Evolutionary conservation across 1,140 invertebrate genomes (phyloP), one percentile per base, ranked within the genome.

Genomic region (Aricia agestis): DNA sequence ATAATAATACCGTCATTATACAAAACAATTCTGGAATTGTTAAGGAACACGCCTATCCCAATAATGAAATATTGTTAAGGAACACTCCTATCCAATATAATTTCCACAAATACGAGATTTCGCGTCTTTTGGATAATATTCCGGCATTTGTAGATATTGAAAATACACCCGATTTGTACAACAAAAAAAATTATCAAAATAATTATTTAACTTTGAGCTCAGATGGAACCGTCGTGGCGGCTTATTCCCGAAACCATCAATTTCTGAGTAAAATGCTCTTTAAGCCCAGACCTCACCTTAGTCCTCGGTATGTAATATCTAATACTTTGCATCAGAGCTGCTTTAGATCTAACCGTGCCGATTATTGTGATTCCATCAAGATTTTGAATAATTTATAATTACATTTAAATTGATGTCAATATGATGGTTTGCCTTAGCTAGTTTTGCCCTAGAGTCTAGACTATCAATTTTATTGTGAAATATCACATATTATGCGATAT

Each of bases 221-320:
- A 17, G 84, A 88, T 61, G 88, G 88, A 5, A 66, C 70, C 18
- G 88, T 90, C 69, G 63, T 89, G 15, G 82, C 88, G 45, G 79
- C 84, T 42, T 76, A 82, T 6, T 77, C 79, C 2, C 72, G 77
- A 45, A 68, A 81, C 25, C 88, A 90, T 71, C 85, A 85, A 19
- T 85, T 89, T 65, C 73, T 89, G 57, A 76, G 74, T 59, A 72
- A 82, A 70, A 42, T 89, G 61, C 58, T 78, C 58, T 75, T 69
- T 15, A 58, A 32, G 41, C 57, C 59, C 10, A 11, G 18, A 63
- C 7, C 10, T 19, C 59, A 31, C 0, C 6, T 63, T 9, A 19
- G 19, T 19, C 19, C 19, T 19, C 19, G 17, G 18, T 63, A 63
- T 11, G 18, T n/a, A 6, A 63, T 11, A 63, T 52, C 45, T 13